Percentiles rank a stretch among this genome's conserved stretches.
Conservation (phyloP, 2,113 vertebrate genomes). For the Anguilla japonica region DNA sequence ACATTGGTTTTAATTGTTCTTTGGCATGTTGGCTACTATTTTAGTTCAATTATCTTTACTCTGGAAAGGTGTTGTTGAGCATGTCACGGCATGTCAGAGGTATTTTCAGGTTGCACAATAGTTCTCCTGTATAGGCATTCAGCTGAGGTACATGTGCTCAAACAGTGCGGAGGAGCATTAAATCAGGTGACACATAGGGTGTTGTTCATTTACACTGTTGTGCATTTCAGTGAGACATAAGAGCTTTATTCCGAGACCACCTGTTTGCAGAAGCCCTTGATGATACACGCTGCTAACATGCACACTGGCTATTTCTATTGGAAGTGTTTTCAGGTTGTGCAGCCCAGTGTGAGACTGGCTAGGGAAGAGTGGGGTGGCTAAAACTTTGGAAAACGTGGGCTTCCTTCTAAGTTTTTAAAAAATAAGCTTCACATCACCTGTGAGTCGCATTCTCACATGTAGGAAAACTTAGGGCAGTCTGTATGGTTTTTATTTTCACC, state of each 20-base stretch:
- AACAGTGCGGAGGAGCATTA: neutral
- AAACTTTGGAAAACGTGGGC: neutral
- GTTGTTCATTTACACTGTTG: constrained; percentile 6
- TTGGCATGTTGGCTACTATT: neutral
- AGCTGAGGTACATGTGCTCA: neutral
- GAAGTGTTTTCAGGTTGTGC: neutral
- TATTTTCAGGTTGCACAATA: constrained; percentile 15
- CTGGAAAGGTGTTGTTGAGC: constrained; percentile 10
- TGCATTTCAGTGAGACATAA: neutral
- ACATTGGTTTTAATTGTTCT: neutral
- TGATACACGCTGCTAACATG: neutral
- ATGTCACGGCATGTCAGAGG: constrained; percentile 33
- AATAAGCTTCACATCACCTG: neutral
- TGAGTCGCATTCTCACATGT: neutral
- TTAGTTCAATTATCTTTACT: neutral
- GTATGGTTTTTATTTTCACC: neutral
- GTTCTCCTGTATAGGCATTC: neutral
- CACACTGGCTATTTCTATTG: neutral
- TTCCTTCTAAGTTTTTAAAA: neutral
- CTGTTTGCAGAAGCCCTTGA: neutral
- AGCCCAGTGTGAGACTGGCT: neutral
- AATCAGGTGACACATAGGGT: neutral
- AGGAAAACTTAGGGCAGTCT: constrained; percentile 7
- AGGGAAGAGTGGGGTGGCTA: neutral
- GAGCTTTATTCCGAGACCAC: neutral